These are phyloP conservation scores for Trichonephila clavata DNA, from an alignment of 1,140 invertebrate species.

Conservation along the genomic window DNA sequence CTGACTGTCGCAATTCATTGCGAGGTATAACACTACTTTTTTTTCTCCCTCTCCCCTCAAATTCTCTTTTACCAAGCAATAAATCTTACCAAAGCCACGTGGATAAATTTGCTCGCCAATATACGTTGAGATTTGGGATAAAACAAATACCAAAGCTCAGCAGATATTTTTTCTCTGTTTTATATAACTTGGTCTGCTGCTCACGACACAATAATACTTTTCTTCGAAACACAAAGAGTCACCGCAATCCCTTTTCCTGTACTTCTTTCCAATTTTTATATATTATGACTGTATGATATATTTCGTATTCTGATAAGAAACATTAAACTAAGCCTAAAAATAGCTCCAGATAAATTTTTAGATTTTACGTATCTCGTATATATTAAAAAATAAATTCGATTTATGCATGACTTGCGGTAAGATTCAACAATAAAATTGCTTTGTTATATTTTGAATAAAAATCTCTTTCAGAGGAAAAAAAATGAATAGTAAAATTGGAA, in stretches of 20 bases:
- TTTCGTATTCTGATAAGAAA: too few species aligned
- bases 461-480: too few species aligned
- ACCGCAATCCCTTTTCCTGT: not conserved
- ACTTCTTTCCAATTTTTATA: not conserved
- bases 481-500: too few species aligned
- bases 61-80: not conserved
- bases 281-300: not conserved
- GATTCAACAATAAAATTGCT: too few species aligned
- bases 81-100: constrained; percentile 7
- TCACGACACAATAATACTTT: constrained; percentile 4
- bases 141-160: constrained; percentile 38
- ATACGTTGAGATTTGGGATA: constrained; percentile 25
- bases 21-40: not conserved
- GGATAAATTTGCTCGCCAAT: constrained; percentile 22
- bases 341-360: too few species aligned
- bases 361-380: too few species aligned
- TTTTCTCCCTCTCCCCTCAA: not conserved
- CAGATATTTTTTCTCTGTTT: not conserved
- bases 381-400: too few species aligned
- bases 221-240: not conserved
- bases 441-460: too few species aligned
- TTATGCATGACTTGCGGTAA: too few species aligned
- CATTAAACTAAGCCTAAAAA: too few species aligned
- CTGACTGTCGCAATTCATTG: not conserved
- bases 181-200: constrained; percentile 7